Evolutionary conservation across 2,888 invertebrate species (phyloP).

Genomic region (Dasysyrphus albostriatus): DNA sequence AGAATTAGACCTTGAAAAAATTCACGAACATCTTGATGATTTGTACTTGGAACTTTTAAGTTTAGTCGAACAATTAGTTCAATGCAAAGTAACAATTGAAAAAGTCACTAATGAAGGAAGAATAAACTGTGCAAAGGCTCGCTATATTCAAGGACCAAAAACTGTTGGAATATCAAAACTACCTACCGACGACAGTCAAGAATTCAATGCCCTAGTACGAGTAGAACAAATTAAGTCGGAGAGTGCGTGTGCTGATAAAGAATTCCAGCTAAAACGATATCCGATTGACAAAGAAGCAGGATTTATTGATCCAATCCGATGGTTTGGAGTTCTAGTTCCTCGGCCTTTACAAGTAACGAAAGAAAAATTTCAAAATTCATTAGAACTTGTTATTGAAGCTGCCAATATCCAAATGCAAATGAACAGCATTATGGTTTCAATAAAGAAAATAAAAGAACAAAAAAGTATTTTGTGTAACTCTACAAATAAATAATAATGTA

Average conservation of each 20-base stretch:
- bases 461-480: not conserved
- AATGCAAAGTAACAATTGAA: constrained; percentile 88
- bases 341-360: constrained; percentile 91
- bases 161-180: constrained; percentile 89
- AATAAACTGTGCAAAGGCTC: constrained; percentile 90
- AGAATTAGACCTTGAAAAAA: constrained; percentile 58
- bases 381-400: constrained; percentile 88
- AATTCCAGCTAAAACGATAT: constrained; percentile 82
- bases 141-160: constrained; percentile 91
- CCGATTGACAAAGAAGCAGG: constrained; percentile 82
- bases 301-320: constrained; percentile 88
- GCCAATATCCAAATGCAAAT: constrained; percentile 89
- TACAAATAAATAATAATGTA: not conserved
- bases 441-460: constrained; percentile 60
- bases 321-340: constrained; percentile 95
- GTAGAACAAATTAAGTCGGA: constrained; percentile 80
- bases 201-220: constrained; percentile 84
- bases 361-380: constrained; percentile 88
- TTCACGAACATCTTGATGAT: constrained; percentile 87
- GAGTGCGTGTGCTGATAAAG: constrained; percentile 81
- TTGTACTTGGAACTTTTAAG: constrained; percentile 88
- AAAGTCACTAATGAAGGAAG: constrained; percentile 88
- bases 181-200: constrained; percentile 86
- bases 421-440: constrained; percentile 49
- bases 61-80: constrained; percentile 90